Evolutionary conservation across 2,888 invertebrate species (phyloP).

Genomic region (Napeogenes inachia): DNA sequence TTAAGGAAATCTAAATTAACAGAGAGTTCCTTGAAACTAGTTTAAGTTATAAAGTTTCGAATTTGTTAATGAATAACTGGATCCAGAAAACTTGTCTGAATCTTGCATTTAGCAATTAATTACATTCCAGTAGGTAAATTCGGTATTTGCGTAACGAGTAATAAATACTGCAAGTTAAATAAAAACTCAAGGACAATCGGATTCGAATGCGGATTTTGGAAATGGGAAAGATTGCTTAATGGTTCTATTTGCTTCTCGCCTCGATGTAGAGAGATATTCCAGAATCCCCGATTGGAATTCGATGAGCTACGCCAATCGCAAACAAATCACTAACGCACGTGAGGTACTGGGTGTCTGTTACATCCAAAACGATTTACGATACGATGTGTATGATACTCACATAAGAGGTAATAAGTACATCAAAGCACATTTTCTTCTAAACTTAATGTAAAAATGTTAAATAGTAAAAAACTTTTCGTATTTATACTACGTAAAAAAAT

Average conservation of each 20-base stretch:
- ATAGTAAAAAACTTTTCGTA: no score
- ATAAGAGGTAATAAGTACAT: no score
- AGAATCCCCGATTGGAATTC: conserved; percentile 50
- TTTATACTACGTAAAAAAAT: no score
- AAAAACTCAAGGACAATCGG: conserved; percentile 3
- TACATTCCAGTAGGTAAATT: background rate
- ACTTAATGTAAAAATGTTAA: no score
- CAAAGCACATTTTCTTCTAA: no score
- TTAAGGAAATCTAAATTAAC: conserved; percentile 1
- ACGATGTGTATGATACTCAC: background rate
- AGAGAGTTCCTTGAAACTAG: background rate
- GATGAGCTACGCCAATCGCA: conserved; percentile 39
- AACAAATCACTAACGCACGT: conserved; percentile 39
- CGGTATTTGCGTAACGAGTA: background rate
- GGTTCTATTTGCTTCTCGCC: conserved; percentile 11
- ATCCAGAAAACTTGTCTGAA: background rate
- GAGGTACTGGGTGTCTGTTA: conserved; percentile 19
- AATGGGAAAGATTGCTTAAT: conserved; percentile 10
- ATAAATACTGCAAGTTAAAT: background rate
- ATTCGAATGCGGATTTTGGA: conserved; percentile 2
- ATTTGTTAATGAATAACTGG: conserved; percentile 2
- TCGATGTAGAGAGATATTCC: conserved; percentile 41
- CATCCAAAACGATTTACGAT: conserved; percentile 9
- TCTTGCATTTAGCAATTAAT: background rate
- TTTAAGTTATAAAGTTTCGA: background rate